Percentiles rank a stretch among this genome's conserved stretches.
phyloP scores from a whole-genome alignment of 2,888 invertebrate genomes.

The Leptothorax acervorum region DNA sequence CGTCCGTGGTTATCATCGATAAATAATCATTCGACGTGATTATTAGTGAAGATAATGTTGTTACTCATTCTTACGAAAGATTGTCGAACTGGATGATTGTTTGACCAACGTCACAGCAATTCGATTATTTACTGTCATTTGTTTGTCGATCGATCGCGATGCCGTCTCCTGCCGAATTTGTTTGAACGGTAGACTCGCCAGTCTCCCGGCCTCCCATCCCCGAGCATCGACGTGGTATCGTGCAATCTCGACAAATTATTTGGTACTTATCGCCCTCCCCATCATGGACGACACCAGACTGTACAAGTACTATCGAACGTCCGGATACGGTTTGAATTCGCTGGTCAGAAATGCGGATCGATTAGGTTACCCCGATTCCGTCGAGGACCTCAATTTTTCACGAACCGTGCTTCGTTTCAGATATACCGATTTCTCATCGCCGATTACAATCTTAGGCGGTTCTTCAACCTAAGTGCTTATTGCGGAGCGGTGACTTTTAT shows the following conservation, averaged over 20 bases:
- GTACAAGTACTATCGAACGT: conserved; percentile 76
- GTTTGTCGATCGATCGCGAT: conserved; percentile 70
- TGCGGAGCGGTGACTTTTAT: conserved; percentile 76
- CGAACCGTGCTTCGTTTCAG: conserved; percentile 68
- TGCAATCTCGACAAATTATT: conserved; percentile 72
- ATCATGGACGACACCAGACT: conserved; percentile 76
- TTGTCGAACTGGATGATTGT: conserved; percentile 58
- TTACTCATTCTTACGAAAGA: conserved; percentile 43
- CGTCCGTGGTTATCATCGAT: background rate
- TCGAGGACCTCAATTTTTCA: conserved; percentile 20
- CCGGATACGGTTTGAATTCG: conserved; percentile 68
- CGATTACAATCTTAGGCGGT: conserved; percentile 78
- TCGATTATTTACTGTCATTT: conserved; percentile 74
- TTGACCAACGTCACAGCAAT: conserved; percentile 65
- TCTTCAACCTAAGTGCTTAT: conserved; percentile 75
- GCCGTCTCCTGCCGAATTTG: conserved; percentile 76
- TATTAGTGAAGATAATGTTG: conserved; percentile 56
- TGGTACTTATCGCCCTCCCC: conserved; percentile 59
- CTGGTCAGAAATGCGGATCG: conserved; percentile 70
- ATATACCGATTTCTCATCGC: conserved; percentile 77
- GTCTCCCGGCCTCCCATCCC: conserved; percentile 55
- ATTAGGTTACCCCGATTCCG: conserved; percentile 35
- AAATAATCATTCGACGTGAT: conserved; percentile 25
- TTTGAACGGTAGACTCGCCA: conserved; percentile 72
- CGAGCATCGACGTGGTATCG: conserved; percentile 76